A percentile compares a stretch with the other conserved stretches of the same genome.
phyloP scores from a whole-genome alignment of 2,888 invertebrate species.

The Oxytorus armatus region DNA sequence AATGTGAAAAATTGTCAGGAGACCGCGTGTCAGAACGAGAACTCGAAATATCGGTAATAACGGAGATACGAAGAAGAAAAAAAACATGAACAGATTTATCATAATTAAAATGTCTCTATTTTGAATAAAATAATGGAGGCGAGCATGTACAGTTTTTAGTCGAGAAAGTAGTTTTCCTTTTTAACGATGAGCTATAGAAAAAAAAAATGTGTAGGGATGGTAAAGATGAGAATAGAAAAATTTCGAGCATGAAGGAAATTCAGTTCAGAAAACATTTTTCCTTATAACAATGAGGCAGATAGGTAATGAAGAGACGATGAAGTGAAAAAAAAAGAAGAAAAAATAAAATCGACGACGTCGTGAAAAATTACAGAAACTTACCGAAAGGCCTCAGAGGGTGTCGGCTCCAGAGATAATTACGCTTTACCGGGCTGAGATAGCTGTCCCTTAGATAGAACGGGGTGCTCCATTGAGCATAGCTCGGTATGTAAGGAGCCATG shows the following conservation, averaged over 20 bases:
- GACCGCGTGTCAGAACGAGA: conserved; percentile 20
- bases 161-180: neutral
- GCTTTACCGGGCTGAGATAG: conserved; percentile 95
- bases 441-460: conserved; percentile 94
- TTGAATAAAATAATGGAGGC: neutral
- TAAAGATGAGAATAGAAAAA: too few species aligned
- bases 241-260: too few species aligned
- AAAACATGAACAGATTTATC: too few species aligned
- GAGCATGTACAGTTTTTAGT: neutral
- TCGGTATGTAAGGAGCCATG: conserved; percentile 90
- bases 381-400: conserved; percentile 96
- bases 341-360: too few species aligned
- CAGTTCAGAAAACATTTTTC: neutral
- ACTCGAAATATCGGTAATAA: neutral
- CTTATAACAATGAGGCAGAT: neutral
- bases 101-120: neutral
- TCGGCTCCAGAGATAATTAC: conserved; percentile 95
- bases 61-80: too few species aligned
- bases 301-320: neutral
- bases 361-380: conserved; percentile 86
- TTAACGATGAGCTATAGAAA: neutral
- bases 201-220: too few species aligned
- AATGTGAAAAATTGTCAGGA: conserved; percentile 56
- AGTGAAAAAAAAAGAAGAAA: neutral
- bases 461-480: conserved; percentile 87